Evolutionary conservation across 2,797 vertebrate genomes (phyloP).

Genomic region (Anguilla obscura): DNA sequence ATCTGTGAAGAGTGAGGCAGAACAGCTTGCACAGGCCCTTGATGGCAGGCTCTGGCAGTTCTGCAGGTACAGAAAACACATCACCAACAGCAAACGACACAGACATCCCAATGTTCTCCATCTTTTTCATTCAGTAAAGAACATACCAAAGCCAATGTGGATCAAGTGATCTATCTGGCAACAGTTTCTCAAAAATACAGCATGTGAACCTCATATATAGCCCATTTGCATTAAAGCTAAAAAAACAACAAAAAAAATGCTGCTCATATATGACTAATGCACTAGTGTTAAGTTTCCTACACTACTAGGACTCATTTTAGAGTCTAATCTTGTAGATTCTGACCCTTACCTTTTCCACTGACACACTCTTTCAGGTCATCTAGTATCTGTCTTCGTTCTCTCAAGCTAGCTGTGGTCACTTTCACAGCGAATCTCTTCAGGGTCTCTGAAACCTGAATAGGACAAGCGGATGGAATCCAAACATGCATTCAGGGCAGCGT

Average conservation of each 20-base stretch:
- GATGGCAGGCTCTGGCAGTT: constrained; percentile 90
- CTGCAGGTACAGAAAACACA: constrained; percentile 60
- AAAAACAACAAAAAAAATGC: not conserved
- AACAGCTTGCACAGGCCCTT: constrained; percentile 96
- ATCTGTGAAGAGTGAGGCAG: constrained; percentile 93
- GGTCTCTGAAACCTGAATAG: constrained; percentile 85
- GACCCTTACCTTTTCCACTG: constrained; percentile 80
- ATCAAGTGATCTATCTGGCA: not conserved
- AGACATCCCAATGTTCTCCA: not conserved
- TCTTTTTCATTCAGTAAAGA: not conserved
- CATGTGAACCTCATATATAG: not conserved
- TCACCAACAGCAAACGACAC: not conserved
- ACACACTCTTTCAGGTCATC: constrained; percentile 84
- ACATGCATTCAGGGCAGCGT: not conserved
- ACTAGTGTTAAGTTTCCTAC: not conserved
- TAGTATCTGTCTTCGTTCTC: constrained; percentile 87
- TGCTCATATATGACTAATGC: not conserved
- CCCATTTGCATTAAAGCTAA: not conserved
- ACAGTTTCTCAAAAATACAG: not conserved
- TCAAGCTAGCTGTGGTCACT: constrained; percentile 92
- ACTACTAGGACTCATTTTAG: not conserved
- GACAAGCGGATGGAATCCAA: not conserved
- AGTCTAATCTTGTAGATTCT: not conserved
- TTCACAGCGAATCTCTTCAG: constrained; percentile 93
- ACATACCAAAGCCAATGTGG: not conserved